phyloP scores from a whole-genome alignment of 2,113 vertebrate species.

The Mustelus asterias region DNA sequence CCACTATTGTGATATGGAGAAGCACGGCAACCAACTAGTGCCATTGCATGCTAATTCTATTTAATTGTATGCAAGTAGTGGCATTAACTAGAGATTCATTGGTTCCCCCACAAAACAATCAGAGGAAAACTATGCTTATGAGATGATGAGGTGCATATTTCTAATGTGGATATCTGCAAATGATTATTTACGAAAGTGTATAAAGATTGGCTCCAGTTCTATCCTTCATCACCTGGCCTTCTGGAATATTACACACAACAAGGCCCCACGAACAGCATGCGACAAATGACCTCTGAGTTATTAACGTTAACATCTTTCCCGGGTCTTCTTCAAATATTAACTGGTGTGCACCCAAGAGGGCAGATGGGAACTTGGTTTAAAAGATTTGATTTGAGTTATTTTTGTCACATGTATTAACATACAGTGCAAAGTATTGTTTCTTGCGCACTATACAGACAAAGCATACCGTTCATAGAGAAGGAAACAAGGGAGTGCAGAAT shows the following conservation, averaged over 20 bases:
- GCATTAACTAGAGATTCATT: neutral
- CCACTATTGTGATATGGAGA: neutral
- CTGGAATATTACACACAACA: neutral
- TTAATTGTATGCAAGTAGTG: neutral
- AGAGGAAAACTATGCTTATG: neutral
- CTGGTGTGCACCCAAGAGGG: neutral
- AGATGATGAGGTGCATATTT: neutral
- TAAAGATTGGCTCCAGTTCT: neutral
- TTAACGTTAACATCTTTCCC: neutral
- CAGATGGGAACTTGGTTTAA: too few relatives aligned
- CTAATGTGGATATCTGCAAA: neutral
- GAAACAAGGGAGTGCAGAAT: too few relatives aligned
- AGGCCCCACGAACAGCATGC: neutral
- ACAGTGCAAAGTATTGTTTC: too few relatives aligned
- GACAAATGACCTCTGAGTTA: neutral
- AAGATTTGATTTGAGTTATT: too few relatives aligned
- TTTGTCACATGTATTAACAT: too few relatives aligned
- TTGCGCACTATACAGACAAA: too few relatives aligned
- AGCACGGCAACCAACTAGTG: neutral
- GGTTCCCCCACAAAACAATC: neutral
- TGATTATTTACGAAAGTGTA: neutral
- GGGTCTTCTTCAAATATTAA: neutral
- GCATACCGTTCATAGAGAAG: too few relatives aligned
- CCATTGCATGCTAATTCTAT: neutral
- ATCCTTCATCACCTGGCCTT: neutral